phyloP scores from a whole-genome alignment of 1,140 invertebrate species.

The Zophobas atratus region DNA sequence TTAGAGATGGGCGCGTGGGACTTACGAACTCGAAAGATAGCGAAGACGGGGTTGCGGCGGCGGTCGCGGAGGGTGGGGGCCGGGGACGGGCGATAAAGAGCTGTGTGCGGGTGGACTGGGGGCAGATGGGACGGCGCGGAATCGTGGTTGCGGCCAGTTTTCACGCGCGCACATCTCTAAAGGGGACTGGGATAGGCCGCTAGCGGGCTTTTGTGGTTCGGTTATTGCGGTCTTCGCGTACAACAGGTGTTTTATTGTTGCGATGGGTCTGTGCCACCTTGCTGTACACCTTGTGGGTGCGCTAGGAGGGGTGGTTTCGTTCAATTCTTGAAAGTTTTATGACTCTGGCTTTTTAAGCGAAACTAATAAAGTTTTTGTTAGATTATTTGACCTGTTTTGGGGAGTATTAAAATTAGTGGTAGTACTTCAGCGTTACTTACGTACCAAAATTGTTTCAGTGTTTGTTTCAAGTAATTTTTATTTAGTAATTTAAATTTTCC shows the following conservation, averaged over 20 bases:
- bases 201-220: constrained; percentile 16
- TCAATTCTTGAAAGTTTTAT: background rate
- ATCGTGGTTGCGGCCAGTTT: background rate
- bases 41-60: no score
- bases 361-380: background rate
- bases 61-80: no score
- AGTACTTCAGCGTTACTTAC: no score
- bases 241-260: constrained; percentile 32
- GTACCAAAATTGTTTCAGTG: no score
- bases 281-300: background rate
- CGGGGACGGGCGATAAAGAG: no score
- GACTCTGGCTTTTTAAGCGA: background rate
- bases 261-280: background rate
- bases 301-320: background rate
- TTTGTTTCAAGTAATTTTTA: no score
- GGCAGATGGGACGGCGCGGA: background rate
- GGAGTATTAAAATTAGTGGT: no score
- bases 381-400: no score
- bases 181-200: constrained; percentile 29
- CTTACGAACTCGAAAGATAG: no score
- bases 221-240: constrained; percentile 27
- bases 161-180: constrained; percentile 18
- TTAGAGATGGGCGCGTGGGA: constrained; percentile 14
- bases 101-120: background rate
- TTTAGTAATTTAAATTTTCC: no score